Evolutionary conservation across 2,113 vertebrate genomes (phyloP), one percentile per base, ranked within the genome.

Genomic region (Coracopsis vasa): DNA sequence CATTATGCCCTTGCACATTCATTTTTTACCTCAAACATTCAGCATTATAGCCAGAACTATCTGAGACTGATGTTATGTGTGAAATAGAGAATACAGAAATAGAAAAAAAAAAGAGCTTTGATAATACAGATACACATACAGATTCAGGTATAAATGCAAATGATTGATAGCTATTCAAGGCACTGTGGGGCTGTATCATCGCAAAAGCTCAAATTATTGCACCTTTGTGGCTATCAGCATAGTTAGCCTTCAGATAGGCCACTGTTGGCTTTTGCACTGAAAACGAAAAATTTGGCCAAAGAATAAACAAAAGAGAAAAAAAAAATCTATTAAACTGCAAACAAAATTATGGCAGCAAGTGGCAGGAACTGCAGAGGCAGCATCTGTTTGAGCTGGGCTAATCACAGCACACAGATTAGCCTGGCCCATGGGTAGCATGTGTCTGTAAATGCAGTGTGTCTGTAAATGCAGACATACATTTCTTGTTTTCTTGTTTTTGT

Each of bases 331-430:
- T 78, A 37, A 89, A 62, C 37, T 80, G 31, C 45, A 51, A 90
- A 73, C 10, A 77, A 92, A 86, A 48, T 23, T n/a, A 44, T 41
- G n/a, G 29, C 56, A 95, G 74, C 29, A 54, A 84, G 66, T 64
- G 44, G 37, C 53, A 88, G 70, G 27, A 86, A 39, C 54, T 60
- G 19, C 53, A 78, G 45, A 78, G 53, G 47, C 54, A 78, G 28
- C 23, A 84, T 87, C 54, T 78, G 17, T 64, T 81, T 81, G 39
- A 66, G 29, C 65, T 85, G 56, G 33, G 19, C 39, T 82, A 28
- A 77, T 65, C 3, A 3, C 5, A 1, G 41, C 0, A 1, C 12
- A 10, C 1, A 5, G 14, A 10, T 86, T 29, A 80, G 45, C 42
- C 45, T 50, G 37, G 48, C 17, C 44, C 2, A 1, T 62, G 67